phyloP scores from a whole-genome alignment of 1,140 invertebrate genomes.

The Helicoverpa armigera region DNA sequence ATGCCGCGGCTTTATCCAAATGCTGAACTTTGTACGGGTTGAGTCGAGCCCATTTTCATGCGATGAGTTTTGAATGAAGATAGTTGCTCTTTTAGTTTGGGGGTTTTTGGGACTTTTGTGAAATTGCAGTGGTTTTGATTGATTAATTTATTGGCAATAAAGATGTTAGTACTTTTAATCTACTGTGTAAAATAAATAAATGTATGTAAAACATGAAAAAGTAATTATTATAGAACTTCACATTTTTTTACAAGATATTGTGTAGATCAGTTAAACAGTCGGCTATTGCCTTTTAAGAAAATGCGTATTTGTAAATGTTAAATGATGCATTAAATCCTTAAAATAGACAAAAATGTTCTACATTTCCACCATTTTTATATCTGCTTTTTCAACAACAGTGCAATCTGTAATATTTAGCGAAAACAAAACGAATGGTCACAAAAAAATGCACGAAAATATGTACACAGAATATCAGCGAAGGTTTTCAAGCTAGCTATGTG shows the following conservation, averaged over 20 bases:
- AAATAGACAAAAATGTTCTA: background rate
- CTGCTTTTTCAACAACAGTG: background rate
- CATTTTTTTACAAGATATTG: no score
- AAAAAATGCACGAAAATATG: slow-evolving; percentile 10
- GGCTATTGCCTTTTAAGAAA: no score
- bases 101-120: no score
- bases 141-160: no score
- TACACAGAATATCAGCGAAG: background rate
- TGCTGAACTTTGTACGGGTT: slow-evolving; percentile 2
- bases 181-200: no score
- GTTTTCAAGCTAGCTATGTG: background rate
- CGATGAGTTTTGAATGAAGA: background rate
- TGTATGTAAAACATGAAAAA: no score
- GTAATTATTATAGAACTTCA: no score
- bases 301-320: background rate
- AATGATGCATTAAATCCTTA: background rate
- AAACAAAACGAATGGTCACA: background rate
- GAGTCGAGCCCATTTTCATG: background rate
- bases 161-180: no score
- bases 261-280: no score
- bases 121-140: no score
- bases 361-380: background rate
- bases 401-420: background rate
- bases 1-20: background rate
- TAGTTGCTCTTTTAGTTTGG: no score